Percentiles rank a stretch among this genome's conserved stretches.
Conservation (phyloP, 1,140 invertebrate species). For the Dendroctonus ponderosae region DNA sequence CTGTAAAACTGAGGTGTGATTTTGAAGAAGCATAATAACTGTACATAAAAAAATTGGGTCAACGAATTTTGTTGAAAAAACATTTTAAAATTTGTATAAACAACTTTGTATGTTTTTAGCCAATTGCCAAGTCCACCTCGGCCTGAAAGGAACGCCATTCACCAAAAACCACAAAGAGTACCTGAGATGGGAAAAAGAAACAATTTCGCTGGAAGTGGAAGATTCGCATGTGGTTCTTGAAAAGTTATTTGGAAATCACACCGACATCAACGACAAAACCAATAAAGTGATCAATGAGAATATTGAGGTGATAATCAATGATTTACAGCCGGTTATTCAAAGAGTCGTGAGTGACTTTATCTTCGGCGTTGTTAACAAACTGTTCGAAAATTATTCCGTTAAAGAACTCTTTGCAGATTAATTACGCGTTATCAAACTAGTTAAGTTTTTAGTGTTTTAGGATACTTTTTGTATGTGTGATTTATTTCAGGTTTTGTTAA, state of each 20-base stretch:
- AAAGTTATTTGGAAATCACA: conserved; percentile 28
- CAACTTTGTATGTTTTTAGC: conserved; percentile 3
- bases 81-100: background rate
- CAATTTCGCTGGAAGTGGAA: conserved; percentile 8
- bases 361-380: conserved; percentile 30
- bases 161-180: conserved; percentile 26
- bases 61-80: background rate
- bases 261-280: conserved; percentile 40
- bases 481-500: too few relatives aligned
- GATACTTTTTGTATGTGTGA: background rate
- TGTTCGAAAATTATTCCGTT: conserved; percentile 35
- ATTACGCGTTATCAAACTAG: background rate
- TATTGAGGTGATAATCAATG: conserved; percentile 34
- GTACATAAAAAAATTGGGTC: too few relatives aligned
- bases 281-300: conserved; percentile 40
- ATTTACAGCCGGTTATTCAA: conserved; percentile 36
- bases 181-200: conserved; percentile 26
- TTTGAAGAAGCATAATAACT: too few relatives aligned
- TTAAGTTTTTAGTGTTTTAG: background rate
- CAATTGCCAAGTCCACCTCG: conserved; percentile 18
- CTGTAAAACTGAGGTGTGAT: too few relatives aligned
- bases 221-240: conserved; percentile 29
- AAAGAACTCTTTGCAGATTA: conserved; percentile 34
- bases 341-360: conserved; percentile 33
- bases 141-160: conserved; percentile 23